A percentile compares a stretch with the other conserved stretches of the same genome.
These are phyloP conservation scores for Toxostoma redivivum DNA, from an alignment of 2,113 vertebrate species.

Conservation along the genomic window DNA sequence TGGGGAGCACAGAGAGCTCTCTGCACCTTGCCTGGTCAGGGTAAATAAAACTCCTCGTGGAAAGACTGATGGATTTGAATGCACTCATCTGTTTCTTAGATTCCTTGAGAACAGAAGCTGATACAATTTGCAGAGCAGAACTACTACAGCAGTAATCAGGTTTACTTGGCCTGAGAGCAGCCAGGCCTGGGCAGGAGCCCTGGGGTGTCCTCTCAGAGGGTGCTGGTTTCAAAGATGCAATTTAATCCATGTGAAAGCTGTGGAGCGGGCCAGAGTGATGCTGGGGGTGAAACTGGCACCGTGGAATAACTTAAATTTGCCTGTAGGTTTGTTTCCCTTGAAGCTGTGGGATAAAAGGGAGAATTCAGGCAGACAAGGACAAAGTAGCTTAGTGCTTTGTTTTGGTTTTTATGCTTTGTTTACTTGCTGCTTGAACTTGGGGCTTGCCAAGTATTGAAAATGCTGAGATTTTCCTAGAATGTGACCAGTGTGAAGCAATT, in stretches of 20 bases:
- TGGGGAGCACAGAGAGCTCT: not conserved
- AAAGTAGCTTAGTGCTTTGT: not conserved
- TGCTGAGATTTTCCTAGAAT: not conserved
- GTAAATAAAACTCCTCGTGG: not conserved
- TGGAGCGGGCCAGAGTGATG: not conserved
- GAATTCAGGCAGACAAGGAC: not conserved
- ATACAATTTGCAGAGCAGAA: not conserved
- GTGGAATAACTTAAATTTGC: not conserved
- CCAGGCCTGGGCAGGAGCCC: not conserved
- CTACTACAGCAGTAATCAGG: accelerated
- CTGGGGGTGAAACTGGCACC: not conserved
- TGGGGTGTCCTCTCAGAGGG: not conserved
- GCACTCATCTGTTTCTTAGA: not conserved
- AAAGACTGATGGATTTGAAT: not conserved
- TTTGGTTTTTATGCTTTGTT: not conserved
- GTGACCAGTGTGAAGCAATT: not conserved
- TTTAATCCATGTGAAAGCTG: not conserved
- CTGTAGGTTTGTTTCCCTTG: not conserved
- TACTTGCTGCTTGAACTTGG: not conserved
- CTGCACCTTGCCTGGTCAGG: not conserved
- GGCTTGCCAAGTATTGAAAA: not conserved
- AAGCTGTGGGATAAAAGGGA: not conserved
- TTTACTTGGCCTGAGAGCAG: not conserved
- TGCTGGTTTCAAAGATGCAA: not conserved
- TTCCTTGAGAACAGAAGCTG: not conserved